Conservation (phyloP, 2,888 invertebrate genomes). For the Sinohyriopsis cumingii region DNA sequence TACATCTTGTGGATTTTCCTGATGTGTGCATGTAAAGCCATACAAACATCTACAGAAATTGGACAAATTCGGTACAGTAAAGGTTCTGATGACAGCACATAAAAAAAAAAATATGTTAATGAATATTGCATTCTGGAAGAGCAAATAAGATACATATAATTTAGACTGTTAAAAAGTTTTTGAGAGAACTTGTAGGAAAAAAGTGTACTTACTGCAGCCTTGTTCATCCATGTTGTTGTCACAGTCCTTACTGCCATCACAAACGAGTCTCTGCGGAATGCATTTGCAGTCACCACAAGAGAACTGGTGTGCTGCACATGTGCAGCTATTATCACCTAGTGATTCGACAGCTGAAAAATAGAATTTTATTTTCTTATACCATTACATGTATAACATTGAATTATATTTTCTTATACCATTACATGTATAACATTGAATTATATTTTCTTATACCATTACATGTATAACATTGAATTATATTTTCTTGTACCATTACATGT, state of each 20-base stretch:
- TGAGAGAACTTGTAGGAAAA: background rate
- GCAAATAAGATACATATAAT: no score
- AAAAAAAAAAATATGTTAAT: no score
- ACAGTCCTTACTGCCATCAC: slow-evolving; percentile 97
- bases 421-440: background rate
- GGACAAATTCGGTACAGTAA: no score
- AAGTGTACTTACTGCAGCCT: slow-evolving; percentile 73
- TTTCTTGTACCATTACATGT: background rate
- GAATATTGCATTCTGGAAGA: no score
- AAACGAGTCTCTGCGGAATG: slow-evolving; percentile 84
- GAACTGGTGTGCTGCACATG: slow-evolving; percentile 47
- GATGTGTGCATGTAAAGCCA: no score
- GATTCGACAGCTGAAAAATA: slow-evolving; percentile 10
- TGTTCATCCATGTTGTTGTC: slow-evolving; percentile 98
- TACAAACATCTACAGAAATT: no score
- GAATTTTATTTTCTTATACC: background rate
- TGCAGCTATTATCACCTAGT: slow-evolving; percentile 36
- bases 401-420: background rate
- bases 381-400: background rate
- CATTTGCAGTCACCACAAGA: slow-evolving; percentile 63
- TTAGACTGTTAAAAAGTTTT: no score
- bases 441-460: background rate
- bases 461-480: background rate
- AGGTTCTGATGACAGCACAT: no score
- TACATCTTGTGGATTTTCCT: no score